phyloP scores from a whole-genome alignment of 2,888 invertebrate genomes.

The Prostheceraeus crozeri region DNA sequence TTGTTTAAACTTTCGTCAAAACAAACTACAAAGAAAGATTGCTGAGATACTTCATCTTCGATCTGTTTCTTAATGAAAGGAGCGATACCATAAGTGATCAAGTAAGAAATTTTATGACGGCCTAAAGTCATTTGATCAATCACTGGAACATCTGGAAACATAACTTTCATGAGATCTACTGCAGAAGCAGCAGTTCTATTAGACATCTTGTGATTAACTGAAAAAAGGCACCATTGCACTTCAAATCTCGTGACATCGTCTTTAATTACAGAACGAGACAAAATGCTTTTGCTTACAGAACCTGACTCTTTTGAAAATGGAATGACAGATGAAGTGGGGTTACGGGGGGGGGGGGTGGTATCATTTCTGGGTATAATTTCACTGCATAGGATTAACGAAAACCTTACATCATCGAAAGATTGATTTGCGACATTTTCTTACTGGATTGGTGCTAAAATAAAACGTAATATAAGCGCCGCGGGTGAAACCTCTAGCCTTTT shows the following conservation, averaged over 20 bases:
- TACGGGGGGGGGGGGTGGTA: no score
- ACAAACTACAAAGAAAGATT: constrained; percentile 12
- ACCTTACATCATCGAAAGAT: no score
- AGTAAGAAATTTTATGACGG: constrained; percentile 3
- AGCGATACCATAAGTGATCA: constrained; percentile 2
- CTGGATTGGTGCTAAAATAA: no score
- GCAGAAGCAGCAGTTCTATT: constrained; percentile 25
- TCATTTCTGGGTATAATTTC: no score
- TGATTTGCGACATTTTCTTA: no score
- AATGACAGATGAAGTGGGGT: no score
- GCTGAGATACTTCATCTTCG: background rate
- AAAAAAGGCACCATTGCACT: constrained; percentile 16
- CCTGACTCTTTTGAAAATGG: no score
- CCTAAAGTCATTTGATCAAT: constrained; percentile 5
- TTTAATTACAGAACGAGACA: constrained; percentile 4
- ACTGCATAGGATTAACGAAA: no score
- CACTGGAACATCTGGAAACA: constrained; percentile 6
- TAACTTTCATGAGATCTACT: constrained; percentile 19
- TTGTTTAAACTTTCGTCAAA: constrained; percentile 23
- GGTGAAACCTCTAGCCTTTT: no score
- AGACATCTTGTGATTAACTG: constrained; percentile 10
- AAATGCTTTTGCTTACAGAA: no score
- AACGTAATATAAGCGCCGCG: no score
- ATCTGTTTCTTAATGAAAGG: constrained; percentile 10
- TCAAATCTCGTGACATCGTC: background rate